Base-by-base conservation (phyloP, 2,797 vertebrate species). In the Carapus acus region DNA sequence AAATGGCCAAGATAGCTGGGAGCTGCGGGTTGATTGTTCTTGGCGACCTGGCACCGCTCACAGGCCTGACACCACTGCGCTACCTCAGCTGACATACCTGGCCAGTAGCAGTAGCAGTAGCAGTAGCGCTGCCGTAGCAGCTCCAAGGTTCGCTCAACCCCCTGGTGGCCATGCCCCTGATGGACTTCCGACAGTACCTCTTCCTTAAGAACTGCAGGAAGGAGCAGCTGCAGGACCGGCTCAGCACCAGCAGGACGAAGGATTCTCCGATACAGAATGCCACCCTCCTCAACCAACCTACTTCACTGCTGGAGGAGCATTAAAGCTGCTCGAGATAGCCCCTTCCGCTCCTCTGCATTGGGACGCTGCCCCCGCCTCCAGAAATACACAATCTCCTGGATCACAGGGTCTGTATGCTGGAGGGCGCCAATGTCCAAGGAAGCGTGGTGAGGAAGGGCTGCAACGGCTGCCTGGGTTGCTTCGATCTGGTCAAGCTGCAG, bases 51-150 rank as follows among this genome's bases (percentile, higher is more conserved):
- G 15, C 60, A 61, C 2, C 29, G 3, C 8, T 46, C 34, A 41
- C 49, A 59, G 4, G 24, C 1, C 0, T 17, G 33, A 13, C 40
- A 55, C 41, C 63, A 66, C 1, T 36, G 34, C 34, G 2, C 11
- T 2, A 36, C 11, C 13, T 36, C 34, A 1, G 12, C 11, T 6
- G 31, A n/a, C 62, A 65, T 57, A 0, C 38, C 29, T 1, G 61
- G 51, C 46, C 51, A 64, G 1, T 55, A 65, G 14, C 50, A 62
- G n/a, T n/a, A n/a, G n/a, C n/a, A n/a, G n/a, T n/a, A n/a, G n/a
- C n/a, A n/a, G n/a, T n/a, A n/a, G 1, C 33, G 1, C 6, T 33
- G 8, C 8, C 22, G 12, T 0, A 61, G 33, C 0, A 69, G 21
- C 12, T 47, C 40, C 2, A 33, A 15, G 0, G 55, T 69, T 2